Percentiles rank a stretch among this genome's conserved stretches.
Evolutionary conservation across 2,888 invertebrate species (phyloP).

Genomic region (Macropis europaea): DNA sequence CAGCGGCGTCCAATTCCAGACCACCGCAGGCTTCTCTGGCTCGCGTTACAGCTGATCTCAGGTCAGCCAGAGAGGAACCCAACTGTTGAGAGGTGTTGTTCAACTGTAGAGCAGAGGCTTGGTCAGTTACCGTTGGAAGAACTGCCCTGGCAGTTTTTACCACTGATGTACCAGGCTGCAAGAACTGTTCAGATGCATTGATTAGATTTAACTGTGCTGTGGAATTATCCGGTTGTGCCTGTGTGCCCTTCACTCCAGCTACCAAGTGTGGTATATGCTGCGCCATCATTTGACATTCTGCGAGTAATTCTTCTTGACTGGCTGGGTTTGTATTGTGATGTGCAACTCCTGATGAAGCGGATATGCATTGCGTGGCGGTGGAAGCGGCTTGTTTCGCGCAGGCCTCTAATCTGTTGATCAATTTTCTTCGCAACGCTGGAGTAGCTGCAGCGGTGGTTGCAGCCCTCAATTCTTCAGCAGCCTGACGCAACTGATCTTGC

Average conservation of each 20-base stretch:
- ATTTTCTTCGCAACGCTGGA: conserved; percentile 87
- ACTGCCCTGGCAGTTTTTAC: conserved; percentile 90
- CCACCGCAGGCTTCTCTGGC: conserved; percentile 91
- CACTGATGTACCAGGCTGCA: conserved; percentile 87
- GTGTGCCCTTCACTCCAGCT: conserved; percentile 88
- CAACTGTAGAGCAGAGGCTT: conserved; percentile 88
- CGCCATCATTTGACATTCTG: conserved; percentile 87
- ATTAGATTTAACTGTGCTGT: conserved; percentile 90
- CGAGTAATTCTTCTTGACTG: conserved; percentile 87
- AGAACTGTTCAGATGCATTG: conserved; percentile 90
- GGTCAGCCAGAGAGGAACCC: conserved; percentile 84
- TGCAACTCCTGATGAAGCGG: conserved; percentile 91
- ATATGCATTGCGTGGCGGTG: conserved; percentile 94
- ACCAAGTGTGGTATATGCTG: conserved; percentile 91
- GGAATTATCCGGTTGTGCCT: conserved; percentile 86
- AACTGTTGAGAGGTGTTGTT: conserved; percentile 86
- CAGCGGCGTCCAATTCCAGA: conserved; percentile 91
- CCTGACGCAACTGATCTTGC: conserved; percentile 91
- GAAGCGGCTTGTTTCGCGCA: conserved; percentile 93
- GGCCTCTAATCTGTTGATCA: conserved; percentile 81
- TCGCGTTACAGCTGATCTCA: conserved; percentile 84
- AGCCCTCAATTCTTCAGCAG: conserved; percentile 95
- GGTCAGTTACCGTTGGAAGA: conserved; percentile 91
- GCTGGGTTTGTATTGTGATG: conserved; percentile 86
- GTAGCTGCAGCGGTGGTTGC: conserved; percentile 94